Evolutionary conservation across 2,797 vertebrate species (phyloP).

Genomic region (Morelia viridis): DNA sequence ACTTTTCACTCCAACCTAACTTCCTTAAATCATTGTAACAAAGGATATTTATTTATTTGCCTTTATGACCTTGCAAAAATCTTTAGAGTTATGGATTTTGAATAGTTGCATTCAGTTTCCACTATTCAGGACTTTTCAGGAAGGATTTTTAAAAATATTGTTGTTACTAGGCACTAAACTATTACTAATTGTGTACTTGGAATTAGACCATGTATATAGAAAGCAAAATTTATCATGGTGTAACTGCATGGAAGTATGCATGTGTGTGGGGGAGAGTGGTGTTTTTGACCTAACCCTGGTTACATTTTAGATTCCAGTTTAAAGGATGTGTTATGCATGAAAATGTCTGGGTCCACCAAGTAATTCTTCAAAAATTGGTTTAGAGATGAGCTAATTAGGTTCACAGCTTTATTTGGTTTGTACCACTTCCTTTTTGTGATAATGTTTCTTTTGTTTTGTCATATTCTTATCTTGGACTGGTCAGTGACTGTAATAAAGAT

Average conservation of each 20-base stretch:
- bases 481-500: too few species aligned
- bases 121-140: neutral
- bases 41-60: neutral
- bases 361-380: too few species aligned
- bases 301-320: neutral
- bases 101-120: neutral
- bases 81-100: neutral
- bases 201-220: neutral
- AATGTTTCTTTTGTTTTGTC: too few species aligned
- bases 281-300: neutral
- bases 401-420: too few species aligned
- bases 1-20: neutral
- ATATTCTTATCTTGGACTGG: too few species aligned
- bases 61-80: neutral
- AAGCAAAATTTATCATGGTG: neutral
- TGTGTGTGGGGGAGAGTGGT: neutral
- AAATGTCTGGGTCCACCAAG: too few species aligned
- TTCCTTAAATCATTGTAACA: neutral
- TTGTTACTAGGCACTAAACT: neutral
- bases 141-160: neutral
- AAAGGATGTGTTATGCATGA: neutral
- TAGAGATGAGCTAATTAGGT: too few species aligned
- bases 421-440: too few species aligned
- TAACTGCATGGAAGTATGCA: neutral
- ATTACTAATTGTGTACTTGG: neutral